Base-by-base conservation (phyloP, 2,113 vertebrate species). In the Catagonus wagneri region DNA sequence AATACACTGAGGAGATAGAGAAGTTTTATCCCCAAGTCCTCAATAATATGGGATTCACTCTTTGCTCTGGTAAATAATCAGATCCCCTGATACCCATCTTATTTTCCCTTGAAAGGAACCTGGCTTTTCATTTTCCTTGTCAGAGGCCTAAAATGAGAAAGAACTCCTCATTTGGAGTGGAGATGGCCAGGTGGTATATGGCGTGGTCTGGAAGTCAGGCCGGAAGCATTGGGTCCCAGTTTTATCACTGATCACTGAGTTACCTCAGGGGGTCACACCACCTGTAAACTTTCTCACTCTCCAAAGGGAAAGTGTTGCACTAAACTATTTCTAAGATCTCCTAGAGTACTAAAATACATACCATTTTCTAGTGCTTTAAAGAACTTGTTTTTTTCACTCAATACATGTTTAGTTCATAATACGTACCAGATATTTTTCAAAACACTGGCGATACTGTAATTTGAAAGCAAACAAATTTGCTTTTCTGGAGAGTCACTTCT, bases 1-100 rank as follows among this genome's bases (percentile, higher is more conserved):
- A 98, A 97, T 36, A 96, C 60, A 34, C 44, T 56, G 92, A 78
- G 20, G 23, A 96, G 34, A 96, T 58, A 65, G 56, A 81, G 50
- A 94, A 95, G 65, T 11, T 74, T 97, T 97, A 25, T 96, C 80
- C 89, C 76, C 66, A 32, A 10, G 29, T 60, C 50, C 23, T 95
- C 0, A 0, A 2, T 90, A 66, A 84, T 23, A 58, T 10, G 93
- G 11, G 65, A 72, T 9, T 78, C 91, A 29, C 17, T 94, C 11
- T 97, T 96, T 95, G 39, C 63, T 68, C 83, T 84, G 39, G 36
- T 3, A 68, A 97, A 72, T 32, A 44, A 92, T 89, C 84, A 97
- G 89, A 60, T 32, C 52, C 14, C 3, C 0, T 20, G 50, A 97
- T 13, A 54, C 22, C 56, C 58, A 84, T 65, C 88, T 96, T 95